Conservation (phyloP, 53 echinoderm and acorn worm genomes). For the Glandiceps talaboti region DNA sequence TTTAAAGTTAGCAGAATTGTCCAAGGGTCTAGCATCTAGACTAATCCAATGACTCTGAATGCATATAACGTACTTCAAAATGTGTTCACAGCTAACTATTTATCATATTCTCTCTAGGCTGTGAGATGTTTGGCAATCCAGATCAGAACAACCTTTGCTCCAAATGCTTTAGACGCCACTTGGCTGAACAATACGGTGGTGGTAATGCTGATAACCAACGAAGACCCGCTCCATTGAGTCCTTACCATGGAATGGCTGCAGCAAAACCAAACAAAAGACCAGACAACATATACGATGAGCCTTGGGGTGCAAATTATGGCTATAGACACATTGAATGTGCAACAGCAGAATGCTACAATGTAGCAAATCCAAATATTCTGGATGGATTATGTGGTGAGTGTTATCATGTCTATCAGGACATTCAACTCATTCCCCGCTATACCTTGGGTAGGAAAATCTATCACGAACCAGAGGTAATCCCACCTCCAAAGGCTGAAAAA, state of each 20-base stretch:
- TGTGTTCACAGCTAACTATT: too few relatives aligned
- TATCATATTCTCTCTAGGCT: neutral
- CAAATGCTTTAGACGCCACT: neutral
- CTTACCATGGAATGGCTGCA: neutral
- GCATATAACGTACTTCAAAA: too few relatives aligned
- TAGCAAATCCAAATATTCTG: conserved; percentile 46
- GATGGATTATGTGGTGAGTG: conserved; percentile 62
- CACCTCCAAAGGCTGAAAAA: conserved; percentile 14
- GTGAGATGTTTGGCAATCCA: conserved; percentile 4
- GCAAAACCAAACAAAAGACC: neutral
- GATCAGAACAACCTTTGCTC: neutral
- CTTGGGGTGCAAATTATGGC: too few relatives aligned
- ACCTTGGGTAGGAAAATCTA: neutral
- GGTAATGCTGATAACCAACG: neutral
- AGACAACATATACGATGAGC: neutral
- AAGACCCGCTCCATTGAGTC: neutral
- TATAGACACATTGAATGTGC: conserved; percentile 9
- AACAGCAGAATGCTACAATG: conserved; percentile 20
- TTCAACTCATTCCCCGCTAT: neutral
- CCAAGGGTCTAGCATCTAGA: too few relatives aligned
- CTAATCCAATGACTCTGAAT: too few relatives aligned
- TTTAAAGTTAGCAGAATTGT: too few relatives aligned
- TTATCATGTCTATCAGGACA: conserved; percentile 25
- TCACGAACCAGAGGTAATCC: neutral
- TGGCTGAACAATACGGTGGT: neutral